These are phyloP conservation scores for Anser brachyrhynchus DNA, from an alignment of 2,113 vertebrate genomes.

Conservation along the genomic window DNA sequence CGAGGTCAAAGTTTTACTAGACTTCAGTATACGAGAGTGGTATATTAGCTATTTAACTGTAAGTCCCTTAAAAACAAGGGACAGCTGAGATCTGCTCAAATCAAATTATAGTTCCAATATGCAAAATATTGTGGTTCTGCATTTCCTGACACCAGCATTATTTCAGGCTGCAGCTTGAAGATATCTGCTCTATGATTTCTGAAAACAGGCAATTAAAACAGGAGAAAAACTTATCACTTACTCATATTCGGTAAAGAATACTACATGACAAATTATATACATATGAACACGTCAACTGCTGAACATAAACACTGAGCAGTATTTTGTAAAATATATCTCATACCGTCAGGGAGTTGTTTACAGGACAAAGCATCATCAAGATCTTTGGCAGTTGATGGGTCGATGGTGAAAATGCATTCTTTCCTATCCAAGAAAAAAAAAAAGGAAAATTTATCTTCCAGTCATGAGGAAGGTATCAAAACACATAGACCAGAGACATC, in stretches of 20 bases:
- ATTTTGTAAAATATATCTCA: slow-evolving; percentile 39
- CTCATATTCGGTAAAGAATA: slow-evolving; percentile 17
- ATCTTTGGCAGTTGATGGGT: slow-evolving; percentile 87
- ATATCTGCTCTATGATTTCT: background rate
- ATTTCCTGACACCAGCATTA: slow-evolving; percentile 14
- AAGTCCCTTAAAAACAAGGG: slow-evolving; percentile 9
- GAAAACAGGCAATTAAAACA: slow-evolving; percentile 56
- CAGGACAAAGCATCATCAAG: slow-evolving; percentile 88
- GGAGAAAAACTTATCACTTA: slow-evolving; percentile 1
- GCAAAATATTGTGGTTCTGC: slow-evolving; percentile 2
- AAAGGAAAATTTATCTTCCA: slow-evolving; percentile 61
- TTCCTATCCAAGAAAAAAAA: slow-evolving; percentile 81
- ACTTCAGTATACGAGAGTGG: background rate
- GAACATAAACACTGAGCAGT: slow-evolving; percentile 27
- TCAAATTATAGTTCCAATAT: slow-evolving; percentile 46
- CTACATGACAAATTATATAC: background rate
- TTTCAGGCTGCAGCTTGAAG: slow-evolving; percentile 19
- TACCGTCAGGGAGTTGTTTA: slow-evolving; percentile 88
- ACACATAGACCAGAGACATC: background rate
- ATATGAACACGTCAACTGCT: background rate
- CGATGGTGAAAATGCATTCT: slow-evolving; percentile 89
- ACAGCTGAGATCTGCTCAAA: slow-evolving; percentile 54
- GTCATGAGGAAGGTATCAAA: background rate
- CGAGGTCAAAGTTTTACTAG: slow-evolving; percentile 36
- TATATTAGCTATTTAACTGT: background rate